Evolutionary conservation across 2,888 invertebrate genomes (phyloP).

Genomic region (Pterostichus niger): DNA sequence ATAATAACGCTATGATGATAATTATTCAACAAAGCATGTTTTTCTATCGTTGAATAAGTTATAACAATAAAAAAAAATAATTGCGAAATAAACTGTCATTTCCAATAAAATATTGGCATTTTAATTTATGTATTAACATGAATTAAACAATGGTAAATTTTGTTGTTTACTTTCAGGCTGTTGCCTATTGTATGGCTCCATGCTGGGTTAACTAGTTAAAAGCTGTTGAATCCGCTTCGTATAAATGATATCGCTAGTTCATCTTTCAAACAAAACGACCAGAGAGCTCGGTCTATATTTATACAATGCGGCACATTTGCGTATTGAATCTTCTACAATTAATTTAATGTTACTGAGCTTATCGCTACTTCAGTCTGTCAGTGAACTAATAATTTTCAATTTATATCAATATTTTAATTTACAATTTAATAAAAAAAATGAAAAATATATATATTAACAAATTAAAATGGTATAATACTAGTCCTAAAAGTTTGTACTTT

Average conservation of each 20-base stretch:
- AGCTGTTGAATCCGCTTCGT: constrained; percentile 39
- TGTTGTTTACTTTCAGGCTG: constrained; percentile 40
- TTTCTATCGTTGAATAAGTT: neutral
- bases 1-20: neutral
- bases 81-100: constrained; percentile 1
- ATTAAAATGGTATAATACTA: too few species aligned
- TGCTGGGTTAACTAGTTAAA: constrained; percentile 39
- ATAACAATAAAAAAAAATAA: neutral
- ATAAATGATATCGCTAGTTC: constrained; percentile 39
- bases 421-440: neutral
- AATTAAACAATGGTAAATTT: constrained; percentile 18
- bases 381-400: constrained; percentile 27
- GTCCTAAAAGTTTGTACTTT: too few species aligned
- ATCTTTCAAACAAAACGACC: constrained; percentile 31
- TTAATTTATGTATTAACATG: constrained; percentile 37
- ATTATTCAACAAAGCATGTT: neutral
- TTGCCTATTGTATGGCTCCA: constrained; percentile 19
- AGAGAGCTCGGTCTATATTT: constrained; percentile 28
- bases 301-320: constrained; percentile 37
- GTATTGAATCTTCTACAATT: constrained; percentile 42
- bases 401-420: neutral
- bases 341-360: constrained; percentile 46
- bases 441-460: too few species aligned
- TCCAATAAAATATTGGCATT: constrained; percentile 1
- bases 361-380: constrained; percentile 28